Base-by-base conservation (phyloP, 2,113 vertebrate genomes). In the Paedocypris sp. region DNA sequence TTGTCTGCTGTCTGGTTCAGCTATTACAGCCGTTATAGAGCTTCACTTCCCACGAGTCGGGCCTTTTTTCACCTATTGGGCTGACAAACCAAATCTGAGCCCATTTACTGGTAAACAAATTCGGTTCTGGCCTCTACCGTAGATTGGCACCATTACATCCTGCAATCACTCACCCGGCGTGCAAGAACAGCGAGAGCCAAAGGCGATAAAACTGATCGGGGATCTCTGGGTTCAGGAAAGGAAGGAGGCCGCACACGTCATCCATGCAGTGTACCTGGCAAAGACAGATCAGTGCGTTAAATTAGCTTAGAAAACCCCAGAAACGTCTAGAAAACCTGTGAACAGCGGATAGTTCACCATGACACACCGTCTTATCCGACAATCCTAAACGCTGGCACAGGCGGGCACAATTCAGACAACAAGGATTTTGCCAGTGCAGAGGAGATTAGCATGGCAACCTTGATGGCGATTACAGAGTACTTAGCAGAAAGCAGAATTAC, bases 141-240 rank as follows among this genome's bases (percentile, higher is more conserved):
- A n/a, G n/a, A n/a, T 31, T 18, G 18, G 15, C 9, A 29, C 19
- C 15, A 10, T 16, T 6, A 31, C 6, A 18, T 10, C 7, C 8
- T 38, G 4, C 3, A 3, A 31, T 11, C 28, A 82, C 82, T 85
- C 67, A 95, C 94, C 94, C 95, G 49, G 94, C 94, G 4, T 98
- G 94, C 19, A 99, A 83, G 82, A 98, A 98, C 54, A 99, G 91
- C 0, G 95, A 99, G 53, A 99, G 89, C 95, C 94, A 99, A 52
- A 99, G 89, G 66, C 94, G 87, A 79, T 99, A 99, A 79, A 99
- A 97, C 87, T 99, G 95, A 83, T 99, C 95, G 18, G 95, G 95
- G 71, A 95, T 86, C 75, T 97, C 94, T 0, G 94, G 95, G 72
- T 99, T 98, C 65, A 98, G 88, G 77, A 99, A 99, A 67, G 92